Evolutionary conservation across 2,888 invertebrate genomes (phyloP), one percentile per base, ranked within the genome.

Genomic region (Rutpela maculata): DNA sequence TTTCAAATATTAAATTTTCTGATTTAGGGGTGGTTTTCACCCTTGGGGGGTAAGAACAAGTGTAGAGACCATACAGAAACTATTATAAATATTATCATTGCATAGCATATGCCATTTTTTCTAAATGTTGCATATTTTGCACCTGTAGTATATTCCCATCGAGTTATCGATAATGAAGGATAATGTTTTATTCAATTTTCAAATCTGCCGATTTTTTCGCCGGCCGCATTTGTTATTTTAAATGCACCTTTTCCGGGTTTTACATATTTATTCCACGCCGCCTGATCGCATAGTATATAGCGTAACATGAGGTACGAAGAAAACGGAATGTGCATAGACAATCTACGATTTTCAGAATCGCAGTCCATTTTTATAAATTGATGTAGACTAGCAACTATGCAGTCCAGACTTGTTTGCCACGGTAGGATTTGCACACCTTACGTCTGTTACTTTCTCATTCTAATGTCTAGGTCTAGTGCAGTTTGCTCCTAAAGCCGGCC

Each of bases 391-490:
- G 76, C 73, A 69, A 75, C 62, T 76, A 78, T 80, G 80, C 78
- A 78, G 80, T 78, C 79, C 62, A 66, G 77, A 80, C 81, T 73
- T 63, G 81, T 77, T 81, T 75, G 63, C 77, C 73, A 71, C 75
- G 71, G 74, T 69, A n/a, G 62, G 71, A 59, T 35, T 74, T 68
- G 70, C 59, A 78, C 78, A 77, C 78, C 69, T 77, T 75, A 79
- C 79, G 50, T 60, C 59, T 68, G 63, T 66, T 70, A 77, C 76
- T 81, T 79, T 81, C 76, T 70, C 81, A 81, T 79, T 79, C 79
- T 85, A 84, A 84, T 85, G 85, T 86, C 85, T 85, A 84, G 86
- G 86, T 86, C 85, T 85, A 83, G 84, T 84, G 82, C 84, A 80
- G 76, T 80, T 67, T 66, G 56, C 43, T 15, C 43, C 60, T 84